These are phyloP conservation scores for Automeris io DNA, from an alignment of 2,888 invertebrate species.

Conservation along the genomic window DNA sequence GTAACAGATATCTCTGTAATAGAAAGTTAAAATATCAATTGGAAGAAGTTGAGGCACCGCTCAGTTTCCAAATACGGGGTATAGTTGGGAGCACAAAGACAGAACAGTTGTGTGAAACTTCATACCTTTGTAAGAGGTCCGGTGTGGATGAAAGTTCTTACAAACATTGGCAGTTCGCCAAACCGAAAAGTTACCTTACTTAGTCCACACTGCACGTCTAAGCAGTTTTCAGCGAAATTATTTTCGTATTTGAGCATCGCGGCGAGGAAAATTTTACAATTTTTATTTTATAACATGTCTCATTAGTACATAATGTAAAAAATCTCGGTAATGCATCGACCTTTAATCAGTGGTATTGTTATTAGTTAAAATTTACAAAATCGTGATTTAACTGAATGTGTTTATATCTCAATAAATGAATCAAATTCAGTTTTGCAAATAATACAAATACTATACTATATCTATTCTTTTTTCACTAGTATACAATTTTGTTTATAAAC, in stretches of 20 bases:
- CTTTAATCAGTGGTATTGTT: background rate
- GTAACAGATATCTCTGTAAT: no score
- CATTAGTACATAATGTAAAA: background rate
- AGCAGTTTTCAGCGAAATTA: constrained; percentile 39
- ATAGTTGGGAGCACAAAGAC: constrained; percentile 29
- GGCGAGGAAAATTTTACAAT: constrained; percentile 5
- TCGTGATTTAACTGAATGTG: no score
- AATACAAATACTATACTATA: no score
- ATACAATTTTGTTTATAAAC: no score
- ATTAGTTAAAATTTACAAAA: no score
- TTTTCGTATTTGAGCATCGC: constrained; percentile 22
- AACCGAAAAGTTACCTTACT: constrained; percentile 42
- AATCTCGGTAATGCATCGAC: background rate
- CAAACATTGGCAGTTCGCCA: constrained; percentile 56
- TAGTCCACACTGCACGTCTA: constrained; percentile 40
- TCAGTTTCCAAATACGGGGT: constrained; percentile 21
- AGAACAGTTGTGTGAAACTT: constrained; percentile 41
- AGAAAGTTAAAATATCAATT: background rate
- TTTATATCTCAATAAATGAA: no score
- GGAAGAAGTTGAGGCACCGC: constrained; percentile 5
- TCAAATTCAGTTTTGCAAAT: no score
- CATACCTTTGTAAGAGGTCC: constrained; percentile 34
- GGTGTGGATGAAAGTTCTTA: constrained; percentile 37
- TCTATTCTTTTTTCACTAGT: no score
- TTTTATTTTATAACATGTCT: constrained; percentile 6